These are phyloP conservation scores for Geophilus truncorum DNA, from an alignment of 2,888 invertebrate species.

Conservation along the genomic window DNA sequence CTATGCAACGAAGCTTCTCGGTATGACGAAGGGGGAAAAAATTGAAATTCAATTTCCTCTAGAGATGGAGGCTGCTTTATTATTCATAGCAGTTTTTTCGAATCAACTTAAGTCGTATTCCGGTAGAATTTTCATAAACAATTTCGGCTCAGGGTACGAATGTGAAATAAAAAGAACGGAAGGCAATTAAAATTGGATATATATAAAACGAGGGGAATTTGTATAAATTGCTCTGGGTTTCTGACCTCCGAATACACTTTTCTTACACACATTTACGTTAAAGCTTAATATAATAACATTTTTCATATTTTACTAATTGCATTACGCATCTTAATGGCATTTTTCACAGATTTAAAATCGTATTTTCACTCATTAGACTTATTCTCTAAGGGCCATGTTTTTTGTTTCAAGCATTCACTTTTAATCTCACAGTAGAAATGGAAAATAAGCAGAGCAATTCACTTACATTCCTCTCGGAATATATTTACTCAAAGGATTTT, in stretches of 20 bases:
- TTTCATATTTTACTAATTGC: neutral
- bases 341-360: neutral
- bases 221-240: neutral
- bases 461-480: neutral
- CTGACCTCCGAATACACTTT: neutral
- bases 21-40: neutral
- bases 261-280: neutral
- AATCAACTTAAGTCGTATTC: neutral
- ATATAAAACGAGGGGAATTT: neutral
- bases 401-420: neutral
- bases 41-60: slow-evolving; percentile 4
- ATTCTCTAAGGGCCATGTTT: neutral
- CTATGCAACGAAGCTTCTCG: neutral
- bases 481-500: neutral
- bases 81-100: slow-evolving; percentile 2
- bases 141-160: neutral
- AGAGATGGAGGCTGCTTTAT: neutral
- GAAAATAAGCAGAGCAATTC: neutral
- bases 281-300: neutral
- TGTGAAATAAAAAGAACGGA: neutral
- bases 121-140: neutral
- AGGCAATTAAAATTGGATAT: neutral
- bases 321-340: neutral
- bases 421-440: neutral
- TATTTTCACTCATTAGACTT: neutral